Evolutionary conservation across 2,113 vertebrate species (phyloP).

Genomic region (Myrmecophaga tridactyla): DNA sequence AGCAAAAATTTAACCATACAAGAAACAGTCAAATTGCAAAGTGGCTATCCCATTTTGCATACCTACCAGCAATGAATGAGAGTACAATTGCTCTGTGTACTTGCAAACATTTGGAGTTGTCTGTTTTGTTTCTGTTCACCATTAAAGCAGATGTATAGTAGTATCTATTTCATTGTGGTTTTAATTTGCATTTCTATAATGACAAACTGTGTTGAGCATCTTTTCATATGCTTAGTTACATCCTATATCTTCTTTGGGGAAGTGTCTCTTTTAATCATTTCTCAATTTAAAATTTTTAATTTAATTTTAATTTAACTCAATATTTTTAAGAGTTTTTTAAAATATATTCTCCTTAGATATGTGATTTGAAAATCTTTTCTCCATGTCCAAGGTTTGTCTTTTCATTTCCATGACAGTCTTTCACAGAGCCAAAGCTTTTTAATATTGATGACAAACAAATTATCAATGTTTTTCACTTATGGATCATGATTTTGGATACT

Average conservation of each 20-base stretch:
- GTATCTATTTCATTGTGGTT: neutral
- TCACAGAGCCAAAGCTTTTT: neutral
- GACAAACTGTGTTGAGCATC: neutral
- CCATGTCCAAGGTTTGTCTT: neutral
- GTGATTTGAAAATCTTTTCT: neutral
- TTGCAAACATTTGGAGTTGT: neutral
- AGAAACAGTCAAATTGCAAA: neutral
- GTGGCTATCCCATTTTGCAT: neutral
- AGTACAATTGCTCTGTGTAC: neutral
- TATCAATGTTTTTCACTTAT: neutral
- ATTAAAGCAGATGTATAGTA: neutral
- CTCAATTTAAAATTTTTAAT: neutral
- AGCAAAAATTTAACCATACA: neutral
- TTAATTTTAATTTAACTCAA: neutral
- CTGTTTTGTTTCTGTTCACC: slow-evolving; percentile 9
- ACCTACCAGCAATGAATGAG: neutral
- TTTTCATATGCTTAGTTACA: neutral
- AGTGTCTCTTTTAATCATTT: neutral
- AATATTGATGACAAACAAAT: neutral
- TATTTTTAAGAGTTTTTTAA: slow-evolving; percentile 16
- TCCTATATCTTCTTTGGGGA: neutral
- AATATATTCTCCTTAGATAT: neutral
- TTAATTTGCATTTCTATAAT: slow-evolving; percentile 7
- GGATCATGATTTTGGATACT: neutral
- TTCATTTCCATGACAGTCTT: neutral